Base-by-base conservation (phyloP, 2,113 vertebrate genomes). In the Cavia porcellus region DNA sequence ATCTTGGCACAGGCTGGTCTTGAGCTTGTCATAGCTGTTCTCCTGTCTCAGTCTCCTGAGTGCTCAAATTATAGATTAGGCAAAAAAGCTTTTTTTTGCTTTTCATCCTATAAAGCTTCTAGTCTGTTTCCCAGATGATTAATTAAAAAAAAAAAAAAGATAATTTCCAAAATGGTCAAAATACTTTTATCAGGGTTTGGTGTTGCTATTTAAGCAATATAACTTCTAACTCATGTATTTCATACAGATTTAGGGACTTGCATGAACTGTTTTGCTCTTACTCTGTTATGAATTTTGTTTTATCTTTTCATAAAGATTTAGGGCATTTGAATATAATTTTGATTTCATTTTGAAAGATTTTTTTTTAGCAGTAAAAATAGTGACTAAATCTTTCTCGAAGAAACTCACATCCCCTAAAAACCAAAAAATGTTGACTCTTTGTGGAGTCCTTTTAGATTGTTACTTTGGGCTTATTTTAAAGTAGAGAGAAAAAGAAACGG, bases 261-360 rank as follows among this genome's bases (percentile, higher is more conserved):
- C 8, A 47, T 30, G 30, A 50, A 30, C 25, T 68, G 32, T 77
- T 47, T 45, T 77, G 15, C 25, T 77, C n/a, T 72, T 72, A 72
- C 38, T 42, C 10, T 70, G 2, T 74, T 74, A 24, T 74, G n/a
- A 42, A 74, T 74, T 74, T 74, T 42, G n/a, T 38, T 28, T 77
- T 47, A 20, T 68, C 17, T 75, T 45, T 75, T 28, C 20, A 42
- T 72, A 45, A 47, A 30, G 45, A 77, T 77, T 47, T 7, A 77
- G 64, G 68, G 32, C n/a, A 68, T 94, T 77, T 86, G 42, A 25
- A 62, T 74, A 5, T 61, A 59, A 32, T 93, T 74, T 97, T 79
- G 35, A 15, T 90, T 97, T 88, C 42, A 93, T 92, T 85, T 96
- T 87, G 50, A 93, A 96, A 81, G 30, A 0, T 57, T 84, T 80